Evolutionary conservation across 2,113 vertebrate genomes (phyloP).

Genomic region (Saguinus imperator): DNA sequence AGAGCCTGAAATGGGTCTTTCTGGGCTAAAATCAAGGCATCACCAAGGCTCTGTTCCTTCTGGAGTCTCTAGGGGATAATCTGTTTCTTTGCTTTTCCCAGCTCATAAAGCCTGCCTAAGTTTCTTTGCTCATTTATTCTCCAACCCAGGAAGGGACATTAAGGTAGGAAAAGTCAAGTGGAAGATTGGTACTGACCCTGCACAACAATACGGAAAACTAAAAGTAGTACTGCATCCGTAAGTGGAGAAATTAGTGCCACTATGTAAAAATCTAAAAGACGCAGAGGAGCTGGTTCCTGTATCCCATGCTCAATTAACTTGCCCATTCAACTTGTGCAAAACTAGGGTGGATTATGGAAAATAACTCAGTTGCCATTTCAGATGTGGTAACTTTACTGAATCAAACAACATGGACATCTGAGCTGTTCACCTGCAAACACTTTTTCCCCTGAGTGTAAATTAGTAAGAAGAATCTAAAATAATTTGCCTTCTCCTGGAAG

Average conservation of each 20-base stretch:
- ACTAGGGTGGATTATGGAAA: neutral
- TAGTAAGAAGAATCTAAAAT: neutral
- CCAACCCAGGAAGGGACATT: neutral
- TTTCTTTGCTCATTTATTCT: neutral
- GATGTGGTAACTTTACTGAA: neutral
- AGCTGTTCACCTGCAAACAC: neutral
- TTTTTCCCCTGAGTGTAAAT: neutral
- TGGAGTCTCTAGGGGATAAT: neutral
- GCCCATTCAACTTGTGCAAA: neutral
- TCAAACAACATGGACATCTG: neutral
- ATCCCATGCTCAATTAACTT: neutral
- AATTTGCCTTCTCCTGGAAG: neutral
- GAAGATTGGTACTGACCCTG: neutral
- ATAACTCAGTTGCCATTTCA: neutral
- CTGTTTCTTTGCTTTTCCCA: neutral
- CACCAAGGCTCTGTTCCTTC: neutral
- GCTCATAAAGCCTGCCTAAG: no score
- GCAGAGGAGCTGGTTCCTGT: neutral
- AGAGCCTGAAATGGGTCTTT: neutral
- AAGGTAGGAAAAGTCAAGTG: neutral
- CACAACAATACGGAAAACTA: neutral
- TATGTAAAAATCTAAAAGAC: neutral
- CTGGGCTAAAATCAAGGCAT: no score
- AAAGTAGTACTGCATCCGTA: neutral
- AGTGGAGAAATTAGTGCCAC: neutral